These are phyloP conservation scores for Caenorhabditis drosophilae DNA, from an alignment of 2,888 invertebrate species.

Conservation along the genomic window DNA sequence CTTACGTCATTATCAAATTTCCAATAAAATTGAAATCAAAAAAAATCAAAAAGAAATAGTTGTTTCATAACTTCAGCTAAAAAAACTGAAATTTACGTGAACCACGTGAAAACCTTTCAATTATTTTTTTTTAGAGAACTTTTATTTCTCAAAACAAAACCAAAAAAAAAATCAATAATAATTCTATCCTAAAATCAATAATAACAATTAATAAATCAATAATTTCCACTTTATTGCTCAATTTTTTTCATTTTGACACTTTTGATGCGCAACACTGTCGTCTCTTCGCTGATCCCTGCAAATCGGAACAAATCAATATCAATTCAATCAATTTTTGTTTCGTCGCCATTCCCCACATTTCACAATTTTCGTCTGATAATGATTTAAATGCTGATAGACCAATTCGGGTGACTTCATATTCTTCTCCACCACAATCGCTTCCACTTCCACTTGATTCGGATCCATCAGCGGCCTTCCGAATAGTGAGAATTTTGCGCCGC, in stretches of 20 bases:
- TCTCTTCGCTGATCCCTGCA: slow-evolving; percentile 61
- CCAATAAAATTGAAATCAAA: too few species aligned
- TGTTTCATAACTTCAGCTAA: too few species aligned
- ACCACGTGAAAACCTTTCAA: too few species aligned
- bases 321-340: background rate
- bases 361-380: slow-evolving; percentile 50
- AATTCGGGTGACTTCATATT: slow-evolving; percentile 61
- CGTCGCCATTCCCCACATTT: slow-evolving; percentile 39
- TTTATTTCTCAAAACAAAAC: background rate
- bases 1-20: too few species aligned
- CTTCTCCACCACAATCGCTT: slow-evolving; percentile 72
- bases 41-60: too few species aligned
- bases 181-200: background rate
- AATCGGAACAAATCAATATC: slow-evolving; percentile 5
- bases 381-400: slow-evolving; percentile 54
- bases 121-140: too few species aligned
- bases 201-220: background rate
- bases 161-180: background rate
- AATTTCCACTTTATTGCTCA: too few species aligned
- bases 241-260: slow-evolving; percentile 46
- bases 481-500: slow-evolving; percentile 71
- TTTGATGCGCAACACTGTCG: slow-evolving; percentile 61
- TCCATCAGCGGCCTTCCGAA: slow-evolving; percentile 71
- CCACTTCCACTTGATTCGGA: slow-evolving; percentile 69
- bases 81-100: too few species aligned